Percentiles rank a stretch among this genome's conserved stretches.
phyloP scores from a whole-genome alignment of 2,797 vertebrate species.

The Staurois parvus region DNA sequence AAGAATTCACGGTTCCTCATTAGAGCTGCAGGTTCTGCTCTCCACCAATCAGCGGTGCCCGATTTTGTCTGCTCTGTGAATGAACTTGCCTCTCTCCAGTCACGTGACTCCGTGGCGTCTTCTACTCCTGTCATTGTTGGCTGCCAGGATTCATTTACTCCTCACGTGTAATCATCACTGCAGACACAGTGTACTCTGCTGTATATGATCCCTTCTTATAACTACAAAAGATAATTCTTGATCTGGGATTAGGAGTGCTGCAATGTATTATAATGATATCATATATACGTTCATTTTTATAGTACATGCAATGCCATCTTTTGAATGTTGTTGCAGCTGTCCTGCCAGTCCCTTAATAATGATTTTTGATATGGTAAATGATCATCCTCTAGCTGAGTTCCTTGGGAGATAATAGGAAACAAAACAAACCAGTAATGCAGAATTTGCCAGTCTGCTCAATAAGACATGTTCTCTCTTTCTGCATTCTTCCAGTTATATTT shows the following conservation, averaged over 20 bases:
- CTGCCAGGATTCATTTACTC: conserved; percentile 3
- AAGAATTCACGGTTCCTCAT: not conserved
- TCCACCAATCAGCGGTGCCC: not conserved
- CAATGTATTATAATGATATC: not conserved
- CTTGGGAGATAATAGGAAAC: no score
- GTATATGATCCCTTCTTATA: not conserved
- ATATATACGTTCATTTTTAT: not conserved
- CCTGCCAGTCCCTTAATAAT: not conserved
- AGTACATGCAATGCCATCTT: not conserved
- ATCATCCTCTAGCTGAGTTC: not conserved
- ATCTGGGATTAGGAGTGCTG: not conserved
- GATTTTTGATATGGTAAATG: not conserved
- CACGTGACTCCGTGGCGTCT: not conserved
- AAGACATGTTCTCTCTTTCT: not conserved
- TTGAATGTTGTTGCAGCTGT: not conserved
- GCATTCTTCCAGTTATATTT: not conserved
- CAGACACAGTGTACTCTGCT: not conserved
- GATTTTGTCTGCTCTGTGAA: not conserved
- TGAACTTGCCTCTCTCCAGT: not conserved
- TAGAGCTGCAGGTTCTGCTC: not conserved
- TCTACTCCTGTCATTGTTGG: not conserved
- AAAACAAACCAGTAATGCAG: no score
- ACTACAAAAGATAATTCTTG: not conserved
- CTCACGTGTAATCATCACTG: not conserved
- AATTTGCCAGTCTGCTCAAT: no score